phyloP scores from a whole-genome alignment of 2,888 invertebrate species.

The Iselma pallidipennis region DNA sequence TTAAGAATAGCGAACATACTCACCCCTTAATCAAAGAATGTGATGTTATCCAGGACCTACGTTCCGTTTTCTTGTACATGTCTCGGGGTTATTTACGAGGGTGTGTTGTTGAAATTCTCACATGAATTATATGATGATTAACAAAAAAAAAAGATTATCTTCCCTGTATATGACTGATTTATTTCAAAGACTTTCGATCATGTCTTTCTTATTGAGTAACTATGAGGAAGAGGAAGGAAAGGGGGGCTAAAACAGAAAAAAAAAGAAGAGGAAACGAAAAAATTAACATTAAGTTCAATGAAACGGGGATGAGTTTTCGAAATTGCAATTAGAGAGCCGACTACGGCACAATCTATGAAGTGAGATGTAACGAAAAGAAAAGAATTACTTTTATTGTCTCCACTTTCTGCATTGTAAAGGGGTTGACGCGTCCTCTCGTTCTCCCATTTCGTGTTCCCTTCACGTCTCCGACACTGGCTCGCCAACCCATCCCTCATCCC shows the following conservation, averaged over 20 bases:
- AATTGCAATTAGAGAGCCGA: constrained; percentile 41
- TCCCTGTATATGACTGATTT: neutral
- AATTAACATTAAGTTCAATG: too few species aligned
- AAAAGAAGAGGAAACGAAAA: too few species aligned
- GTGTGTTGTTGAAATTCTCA: constrained; percentile 25
- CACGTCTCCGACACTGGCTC: neutral
- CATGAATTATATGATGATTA: constrained; percentile 24
- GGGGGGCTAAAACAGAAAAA: neutral
- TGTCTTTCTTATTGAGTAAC: neutral
- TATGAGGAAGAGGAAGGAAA: neutral
- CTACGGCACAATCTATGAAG: constrained; percentile 44
- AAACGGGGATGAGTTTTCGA: constrained; percentile 31
- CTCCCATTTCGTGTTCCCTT: constrained; percentile 9
- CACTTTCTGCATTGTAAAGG: constrained; percentile 50
- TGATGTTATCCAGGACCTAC: constrained; percentile 33
- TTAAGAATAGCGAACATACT: constrained; percentile 42
- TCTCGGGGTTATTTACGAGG: constrained; percentile 24
- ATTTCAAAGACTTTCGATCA: neutral
- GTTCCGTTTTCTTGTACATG: constrained; percentile 20
- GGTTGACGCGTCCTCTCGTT: constrained; percentile 39
- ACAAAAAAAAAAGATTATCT: neutral
- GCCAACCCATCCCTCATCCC: neutral
- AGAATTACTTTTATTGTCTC: constrained; percentile 54
- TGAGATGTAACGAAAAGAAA: constrained; percentile 44
- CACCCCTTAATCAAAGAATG: constrained; percentile 38